Conservation (phyloP, 2,797 vertebrate genomes). For the Enteromius treurensis region DNA sequence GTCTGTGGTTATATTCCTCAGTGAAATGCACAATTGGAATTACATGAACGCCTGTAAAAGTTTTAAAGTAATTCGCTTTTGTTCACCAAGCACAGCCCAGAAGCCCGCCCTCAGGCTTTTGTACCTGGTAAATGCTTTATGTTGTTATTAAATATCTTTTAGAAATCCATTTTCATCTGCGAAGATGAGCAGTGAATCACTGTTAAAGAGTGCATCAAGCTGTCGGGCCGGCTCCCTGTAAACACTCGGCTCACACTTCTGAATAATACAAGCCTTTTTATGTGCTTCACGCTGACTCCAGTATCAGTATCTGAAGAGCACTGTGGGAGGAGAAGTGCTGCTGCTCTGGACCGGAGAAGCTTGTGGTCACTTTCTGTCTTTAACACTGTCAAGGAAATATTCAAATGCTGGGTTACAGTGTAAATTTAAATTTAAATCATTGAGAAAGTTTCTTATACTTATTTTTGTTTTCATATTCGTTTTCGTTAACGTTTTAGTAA, state of each 20-base stretch:
- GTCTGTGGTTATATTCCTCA: background rate
- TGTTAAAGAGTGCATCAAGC: conserved; percentile 82
- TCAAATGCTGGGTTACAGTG: background rate
- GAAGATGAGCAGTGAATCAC: conserved; percentile 82
- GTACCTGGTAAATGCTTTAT: conserved; percentile 76
- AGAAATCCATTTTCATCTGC: conserved; percentile 84
- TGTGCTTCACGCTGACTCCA: conserved; percentile 74
- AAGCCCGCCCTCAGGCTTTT: conserved; percentile 69
- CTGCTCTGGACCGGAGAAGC: background rate
- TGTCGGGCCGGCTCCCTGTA: conserved; percentile 75
- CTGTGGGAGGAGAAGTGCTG: conserved; percentile 17
- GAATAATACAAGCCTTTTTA: conserved; percentile 77
- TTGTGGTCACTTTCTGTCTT: background rate
- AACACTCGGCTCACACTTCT: conserved; percentile 74
- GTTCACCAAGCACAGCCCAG: conserved; percentile 43
- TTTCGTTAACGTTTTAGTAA: background rate
- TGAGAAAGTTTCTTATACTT: background rate
- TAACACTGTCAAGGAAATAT: background rate
- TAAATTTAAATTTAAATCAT: background rate
- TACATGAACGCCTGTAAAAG: background rate
- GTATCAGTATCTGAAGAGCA: conserved; percentile 65
- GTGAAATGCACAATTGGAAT: conserved; percentile 6
- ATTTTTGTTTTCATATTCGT: background rate
- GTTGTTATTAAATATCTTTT: conserved; percentile 81
- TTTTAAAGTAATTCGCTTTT: conserved; percentile 8